Evolutionary conservation across 1,140 invertebrate genomes (phyloP), one percentile per base, ranked within the genome.

Genomic region (Lepidurus couesii): DNA sequence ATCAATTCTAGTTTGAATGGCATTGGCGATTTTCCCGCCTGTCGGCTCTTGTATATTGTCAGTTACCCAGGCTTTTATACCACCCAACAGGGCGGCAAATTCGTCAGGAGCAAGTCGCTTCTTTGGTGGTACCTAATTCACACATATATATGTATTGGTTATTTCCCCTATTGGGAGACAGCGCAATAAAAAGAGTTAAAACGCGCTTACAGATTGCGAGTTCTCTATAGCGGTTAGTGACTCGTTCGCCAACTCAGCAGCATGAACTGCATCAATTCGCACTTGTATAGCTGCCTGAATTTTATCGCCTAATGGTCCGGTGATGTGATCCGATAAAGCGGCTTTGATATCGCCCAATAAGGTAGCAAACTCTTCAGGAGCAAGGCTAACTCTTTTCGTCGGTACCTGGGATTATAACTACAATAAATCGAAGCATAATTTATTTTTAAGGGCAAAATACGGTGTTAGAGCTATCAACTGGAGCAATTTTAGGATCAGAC

Each of bases 311-410:
- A 65, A 65, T n/a, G 53, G 53, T 21, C 53, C 53, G 53, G 53
- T 65, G 53, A 65, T 9, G 21, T 65, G 53, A 1, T 9, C 13
- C 21, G 53, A 13, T 65, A 65, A 65, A 4, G 53, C 53, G 13
- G 53, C 21, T 65, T 65, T 65, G 21, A 65, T 65, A 65, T 65
- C 53, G 13, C 53, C 53, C 53, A 65, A 16, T 65, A 65, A 65
- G 53, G 53, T 16, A 65, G 53, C 53, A 21, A 65, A 65, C 53
- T 65, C 53, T 65, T 65, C 53, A n/a, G 53, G 53, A 65, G 53
- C 53, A 7, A 65, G 13, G n/a, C 9, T 65, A 7, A 65, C 53
- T 21, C 53, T 65, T 65, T 65, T 65, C n/a, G 21, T 21, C 6
- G 53, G 53, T 13, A 13, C 53, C 53, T 65, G 53, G 16, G 10